Evolutionary conservation across 1,140 invertebrate genomes (phyloP).

Genomic region (Drosophila asahinai): DNA sequence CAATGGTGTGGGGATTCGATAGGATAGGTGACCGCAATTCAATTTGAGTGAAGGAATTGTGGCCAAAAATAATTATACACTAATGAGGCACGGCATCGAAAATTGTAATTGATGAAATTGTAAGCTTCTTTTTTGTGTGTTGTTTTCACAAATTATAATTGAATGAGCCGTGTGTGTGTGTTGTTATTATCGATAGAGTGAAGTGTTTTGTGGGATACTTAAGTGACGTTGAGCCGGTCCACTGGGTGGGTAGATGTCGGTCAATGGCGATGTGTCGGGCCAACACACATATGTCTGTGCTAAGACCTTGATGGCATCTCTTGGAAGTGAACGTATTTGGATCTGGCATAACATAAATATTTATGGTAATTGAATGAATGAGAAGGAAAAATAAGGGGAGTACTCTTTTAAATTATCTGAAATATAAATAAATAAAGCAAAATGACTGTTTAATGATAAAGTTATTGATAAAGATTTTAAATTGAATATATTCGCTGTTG

Average conservation of each 20-base stretch:
- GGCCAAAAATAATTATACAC: conserved; percentile 51
- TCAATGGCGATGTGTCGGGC: conserved; percentile 7
- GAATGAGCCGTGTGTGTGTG: conserved; percentile 24
- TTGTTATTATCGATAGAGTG: conserved; percentile 39
- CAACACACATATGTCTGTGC: conserved; percentile 9
- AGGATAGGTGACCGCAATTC: conserved; percentile 56
- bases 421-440: background rate
- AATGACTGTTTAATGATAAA: background rate
- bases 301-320: conserved; percentile 30
- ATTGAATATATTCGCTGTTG: too few relatives aligned
- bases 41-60: conserved; percentile 57
- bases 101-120: conserved; percentile 30
- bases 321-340: conserved; percentile 17
- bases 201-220: conserved; percentile 30
- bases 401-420: background rate
- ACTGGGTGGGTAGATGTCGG: conserved; percentile 42
- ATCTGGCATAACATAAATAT: conserved; percentile 14
- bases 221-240: conserved; percentile 37
- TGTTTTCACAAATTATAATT: conserved; percentile 38
- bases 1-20: conserved; percentile 1
- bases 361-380: conserved; percentile 5
- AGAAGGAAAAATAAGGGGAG: background rate
- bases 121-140: conserved; percentile 26
- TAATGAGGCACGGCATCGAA: conserved; percentile 30
- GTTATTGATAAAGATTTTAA: background rate